phyloP scores from a whole-genome alignment of 2,888 invertebrate species.

The Latrodectus elegans region DNA sequence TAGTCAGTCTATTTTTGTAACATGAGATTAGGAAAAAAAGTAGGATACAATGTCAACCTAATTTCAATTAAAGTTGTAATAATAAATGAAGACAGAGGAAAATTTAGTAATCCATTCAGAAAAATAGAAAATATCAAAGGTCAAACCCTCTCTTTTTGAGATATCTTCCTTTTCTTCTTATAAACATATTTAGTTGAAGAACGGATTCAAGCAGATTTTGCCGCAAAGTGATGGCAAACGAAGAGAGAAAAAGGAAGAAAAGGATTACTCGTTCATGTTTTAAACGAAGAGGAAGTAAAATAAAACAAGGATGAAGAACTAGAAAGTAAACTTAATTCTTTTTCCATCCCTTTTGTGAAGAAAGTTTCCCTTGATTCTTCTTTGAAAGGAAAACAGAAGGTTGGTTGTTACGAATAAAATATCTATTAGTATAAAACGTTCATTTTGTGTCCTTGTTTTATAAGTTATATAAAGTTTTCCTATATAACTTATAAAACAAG shows the following conservation, averaged over 20 bases:
- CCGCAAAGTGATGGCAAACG: neutral
- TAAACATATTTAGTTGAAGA: neutral
- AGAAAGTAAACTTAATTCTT: neutral
- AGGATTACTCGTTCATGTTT: neutral
- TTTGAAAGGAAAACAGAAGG: too few species aligned
- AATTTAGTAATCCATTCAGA: neutral
- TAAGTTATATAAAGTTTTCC: too few species aligned
- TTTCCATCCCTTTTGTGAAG: neutral
- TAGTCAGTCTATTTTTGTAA: too few species aligned
- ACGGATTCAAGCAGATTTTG: neutral
- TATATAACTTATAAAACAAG: too few species aligned
- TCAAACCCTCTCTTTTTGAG: neutral
- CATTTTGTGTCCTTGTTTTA: too few species aligned
- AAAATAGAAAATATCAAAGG: constrained; percentile 3
- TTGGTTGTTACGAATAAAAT: too few species aligned
- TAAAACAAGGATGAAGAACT: neutral
- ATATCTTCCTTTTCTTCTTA: neutral
- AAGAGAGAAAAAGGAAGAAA: neutral
- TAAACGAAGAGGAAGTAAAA: neutral
- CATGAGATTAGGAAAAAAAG: neutral
- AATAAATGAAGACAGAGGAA: neutral
- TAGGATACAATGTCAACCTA: neutral
- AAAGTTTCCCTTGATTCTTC: neutral
- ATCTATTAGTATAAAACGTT: too few species aligned
- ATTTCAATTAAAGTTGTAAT: neutral